Percentiles rank a stretch among this genome's conserved stretches.
Evolutionary conservation across 2,888 invertebrate species (phyloP).

Genomic region (Macrophya annulata): DNA sequence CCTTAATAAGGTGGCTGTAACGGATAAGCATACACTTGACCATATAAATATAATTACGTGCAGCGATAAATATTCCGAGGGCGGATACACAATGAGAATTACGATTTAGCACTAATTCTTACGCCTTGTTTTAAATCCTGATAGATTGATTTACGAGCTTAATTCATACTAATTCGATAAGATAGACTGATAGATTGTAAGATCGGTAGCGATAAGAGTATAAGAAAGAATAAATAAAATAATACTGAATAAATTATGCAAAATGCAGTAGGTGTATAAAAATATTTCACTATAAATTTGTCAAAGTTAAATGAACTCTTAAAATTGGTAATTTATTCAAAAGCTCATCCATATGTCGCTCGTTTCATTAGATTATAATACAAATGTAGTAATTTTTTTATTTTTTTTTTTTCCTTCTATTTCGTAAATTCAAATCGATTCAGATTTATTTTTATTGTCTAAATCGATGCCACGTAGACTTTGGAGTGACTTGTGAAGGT

Average conservation of each 20-base stretch:
- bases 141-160: constrained; percentile 7
- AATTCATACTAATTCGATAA: constrained; percentile 9
- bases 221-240: background rate
- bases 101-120: background rate
- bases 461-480: background rate
- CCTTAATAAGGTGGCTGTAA: background rate
- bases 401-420: background rate
- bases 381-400: background rate
- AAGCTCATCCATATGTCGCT: background rate
- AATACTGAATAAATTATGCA: background rate
- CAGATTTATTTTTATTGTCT: background rate
- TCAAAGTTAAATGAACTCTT: background rate
- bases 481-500: background rate
- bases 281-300: background rate
- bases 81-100: constrained; percentile 9
- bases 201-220: background rate
- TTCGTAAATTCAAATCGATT: background rate
- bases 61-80: constrained; percentile 18
- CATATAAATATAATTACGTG: constrained; percentile 9
- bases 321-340: constrained; percentile 5
- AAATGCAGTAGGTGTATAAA: background rate
- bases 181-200: background rate
- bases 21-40: background rate
- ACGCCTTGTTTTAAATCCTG: constrained; percentile 21
- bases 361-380: background rate